phyloP scores from a whole-genome alignment of 2,888 invertebrate species.

The Tetranychus truncatus region DNA sequence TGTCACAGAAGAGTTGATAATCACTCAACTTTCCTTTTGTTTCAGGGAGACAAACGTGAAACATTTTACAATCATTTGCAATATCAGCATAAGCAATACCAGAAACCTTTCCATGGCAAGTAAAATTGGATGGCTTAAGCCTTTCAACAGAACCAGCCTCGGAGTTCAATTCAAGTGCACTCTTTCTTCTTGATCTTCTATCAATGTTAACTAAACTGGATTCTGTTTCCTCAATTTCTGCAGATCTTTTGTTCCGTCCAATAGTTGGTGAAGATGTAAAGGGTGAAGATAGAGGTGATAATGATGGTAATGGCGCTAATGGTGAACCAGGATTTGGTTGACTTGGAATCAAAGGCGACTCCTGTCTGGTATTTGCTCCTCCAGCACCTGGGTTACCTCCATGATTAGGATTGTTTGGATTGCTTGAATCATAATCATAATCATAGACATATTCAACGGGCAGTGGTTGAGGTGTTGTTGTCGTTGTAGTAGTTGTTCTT shows the following conservation, averaged over 20 bases:
- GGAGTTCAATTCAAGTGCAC: neutral
- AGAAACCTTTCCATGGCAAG: slow-evolving; percentile 25
- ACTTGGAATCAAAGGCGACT: neutral
- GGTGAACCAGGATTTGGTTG: neutral
- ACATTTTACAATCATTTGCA: slow-evolving; percentile 24
- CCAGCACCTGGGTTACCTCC: neutral
- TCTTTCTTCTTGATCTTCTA: neutral
- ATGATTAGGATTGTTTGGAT: neutral
- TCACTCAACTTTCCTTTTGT: slow-evolving; percentile 24
- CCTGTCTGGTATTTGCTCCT: neutral
- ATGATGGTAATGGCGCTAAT: neutral
- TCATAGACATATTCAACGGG: slow-evolving; percentile 22
- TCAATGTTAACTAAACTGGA: neutral
- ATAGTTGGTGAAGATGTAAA: neutral
- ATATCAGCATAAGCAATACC: slow-evolving; percentile 26
- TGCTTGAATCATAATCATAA: slow-evolving; percentile 25
- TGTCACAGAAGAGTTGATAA: slow-evolving; percentile 25
- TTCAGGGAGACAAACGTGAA: slow-evolving; percentile 24
- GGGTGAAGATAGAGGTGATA: neutral
- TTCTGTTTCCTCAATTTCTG: neutral
- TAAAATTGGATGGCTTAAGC: slow-evolving; percentile 18
- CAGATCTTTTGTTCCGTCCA: neutral
- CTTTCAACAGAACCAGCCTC: neutral
- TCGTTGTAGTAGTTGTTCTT: slow-evolving; percentile 8
- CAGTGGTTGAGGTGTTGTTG: slow-evolving; percentile 4